Base-by-base conservation (phyloP, 2,113 vertebrate species). In the Spermophilus dauricus region DNA sequence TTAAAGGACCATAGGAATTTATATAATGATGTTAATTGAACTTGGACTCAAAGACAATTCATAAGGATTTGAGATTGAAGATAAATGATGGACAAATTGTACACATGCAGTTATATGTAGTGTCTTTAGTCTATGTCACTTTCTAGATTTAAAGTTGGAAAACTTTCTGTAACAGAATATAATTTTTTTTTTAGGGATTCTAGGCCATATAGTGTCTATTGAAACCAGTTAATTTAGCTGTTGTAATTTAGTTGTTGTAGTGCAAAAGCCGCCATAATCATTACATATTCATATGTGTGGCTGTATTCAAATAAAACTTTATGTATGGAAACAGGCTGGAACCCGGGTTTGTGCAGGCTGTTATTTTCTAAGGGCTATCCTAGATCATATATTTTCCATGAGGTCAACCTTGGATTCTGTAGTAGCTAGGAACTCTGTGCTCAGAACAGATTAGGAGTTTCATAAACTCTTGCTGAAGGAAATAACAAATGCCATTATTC, bases 381-480 rank as follows among this genome's bases (percentile, higher is more conserved):
- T 73, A n/a, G 14, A 67, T 37, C 9, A 22, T 32, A 32, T 13
- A 24, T 77, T 88, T 92, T 84, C 70, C 32, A 45, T 65, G 42
- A 83, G 4, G 9, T 77, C 13, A 48, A 3, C 0, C 0, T 11
- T 53, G 2, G 70, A 17, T 0, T 0, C 3, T 51, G 20, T 26
- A 13, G 48, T 51, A 51, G 20, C 8, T 88, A 95, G 5, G 7
- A 45, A 0, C 12, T 82, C 8, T 78, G 1, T 65, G 26, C 65
- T 65, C 65, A 5, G 17, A 67, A 18, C 3, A 37, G 78, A 65
- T 3, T 11, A 53, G 2, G 32, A 18, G 4, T 56, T 73, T 84
- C 51, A 34, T 61, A 73, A 72, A 58, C 5, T 12, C 34, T 95
- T 72, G 1, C 26, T 63, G 5, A 56, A 39, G 12, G 24, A 93